Base-by-base conservation (phyloP, 1,140 invertebrate genomes). In the Drosophila ananassae region DNA sequence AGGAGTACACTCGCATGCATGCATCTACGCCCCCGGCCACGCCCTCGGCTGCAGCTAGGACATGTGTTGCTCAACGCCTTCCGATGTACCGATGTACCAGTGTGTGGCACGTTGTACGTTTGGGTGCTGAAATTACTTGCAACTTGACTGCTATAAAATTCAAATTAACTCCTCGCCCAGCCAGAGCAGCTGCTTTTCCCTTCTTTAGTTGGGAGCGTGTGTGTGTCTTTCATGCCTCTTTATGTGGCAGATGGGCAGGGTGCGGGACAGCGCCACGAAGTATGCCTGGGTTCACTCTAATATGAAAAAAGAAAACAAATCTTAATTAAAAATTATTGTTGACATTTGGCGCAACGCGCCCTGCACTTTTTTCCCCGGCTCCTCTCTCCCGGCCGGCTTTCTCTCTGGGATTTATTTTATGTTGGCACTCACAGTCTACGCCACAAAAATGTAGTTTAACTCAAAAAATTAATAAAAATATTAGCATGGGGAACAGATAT, bases 291-390 rank as follows among this genome's bases (percentile, higher is more conserved):
- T 44, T 55, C 55, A 58, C 56, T 80, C 62, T 85, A 71, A 85
- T 62, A 84, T 77, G 62, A 85, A 77, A 87, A 75, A 75, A 73
- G 83, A 87, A 89, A 82, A 87, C 74, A 85, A 85, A 79, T 85
- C 82, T 89, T 85, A 87, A 85, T 85, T 85, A 87, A 87, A 85
- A 85, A 85, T 85, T 82, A 89, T 87, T 87, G 82, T 87, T 87
- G 82, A 87, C 82, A 89, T 75, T 87, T 68, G 66, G 67, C 68
- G 73, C 73, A 76, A 44, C 62, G 62, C 51, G 34, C 13, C 30
- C 24, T 58, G 72, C 41, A 67, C 50, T 58, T 44, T 56, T 17
- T 17, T 17, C 17, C 17, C 17, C 17, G 17, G 17, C 1, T 17
- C 17, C 17, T 17, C 4, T 6, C 6, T 28, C 25, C 25, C 25